Evolutionary conservation across 2,888 invertebrate genomes (phyloP).

Genomic region (Eustalomyia histrio): DNA sequence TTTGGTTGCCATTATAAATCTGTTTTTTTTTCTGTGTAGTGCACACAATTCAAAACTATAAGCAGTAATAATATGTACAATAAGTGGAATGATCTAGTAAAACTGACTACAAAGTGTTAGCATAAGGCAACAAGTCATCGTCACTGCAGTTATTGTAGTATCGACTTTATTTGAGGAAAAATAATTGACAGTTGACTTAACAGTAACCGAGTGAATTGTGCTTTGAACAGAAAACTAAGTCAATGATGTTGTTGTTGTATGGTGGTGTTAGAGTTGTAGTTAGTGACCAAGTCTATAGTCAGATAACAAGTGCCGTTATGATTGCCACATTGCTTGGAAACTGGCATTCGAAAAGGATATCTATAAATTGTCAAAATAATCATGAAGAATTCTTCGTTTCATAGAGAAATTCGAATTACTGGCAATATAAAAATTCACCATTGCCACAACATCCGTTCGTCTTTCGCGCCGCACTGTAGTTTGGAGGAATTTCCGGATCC

Average conservation of each 20-base stretch:
- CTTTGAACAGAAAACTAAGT: slow-evolving; percentile 8
- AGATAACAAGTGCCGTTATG: slow-evolving; percentile 39
- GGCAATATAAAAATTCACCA: too few relatives aligned
- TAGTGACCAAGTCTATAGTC: slow-evolving; percentile 15
- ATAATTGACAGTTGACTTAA: slow-evolving; percentile 62
- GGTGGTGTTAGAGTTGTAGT: slow-evolving; percentile 31
- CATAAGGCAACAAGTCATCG: slow-evolving; percentile 56
- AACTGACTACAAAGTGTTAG: slow-evolving; percentile 23
- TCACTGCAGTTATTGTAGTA: neutral
- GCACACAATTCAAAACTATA: neutral
- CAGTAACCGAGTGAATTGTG: slow-evolving; percentile 41
- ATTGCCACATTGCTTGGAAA: slow-evolving; percentile 1
- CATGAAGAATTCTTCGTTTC: too few relatives aligned
- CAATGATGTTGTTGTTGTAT: slow-evolving; percentile 5
- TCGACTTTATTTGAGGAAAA: slow-evolving; percentile 35
- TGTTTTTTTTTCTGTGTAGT: neutral
- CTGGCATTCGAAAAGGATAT: too few relatives aligned
- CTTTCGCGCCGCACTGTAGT: too few relatives aligned
- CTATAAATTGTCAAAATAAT: too few relatives aligned
- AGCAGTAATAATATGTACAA: slow-evolving; percentile 19
- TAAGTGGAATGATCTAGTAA: slow-evolving; percentile 4
- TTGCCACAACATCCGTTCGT: too few relatives aligned
- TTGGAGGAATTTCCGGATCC: too few relatives aligned
- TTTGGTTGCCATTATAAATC: too few relatives aligned
- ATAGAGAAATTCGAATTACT: too few relatives aligned